These are phyloP conservation scores for Apodemus speciosus DNA, from an alignment of 2,113 vertebrate species.

Conservation along the genomic window DNA sequence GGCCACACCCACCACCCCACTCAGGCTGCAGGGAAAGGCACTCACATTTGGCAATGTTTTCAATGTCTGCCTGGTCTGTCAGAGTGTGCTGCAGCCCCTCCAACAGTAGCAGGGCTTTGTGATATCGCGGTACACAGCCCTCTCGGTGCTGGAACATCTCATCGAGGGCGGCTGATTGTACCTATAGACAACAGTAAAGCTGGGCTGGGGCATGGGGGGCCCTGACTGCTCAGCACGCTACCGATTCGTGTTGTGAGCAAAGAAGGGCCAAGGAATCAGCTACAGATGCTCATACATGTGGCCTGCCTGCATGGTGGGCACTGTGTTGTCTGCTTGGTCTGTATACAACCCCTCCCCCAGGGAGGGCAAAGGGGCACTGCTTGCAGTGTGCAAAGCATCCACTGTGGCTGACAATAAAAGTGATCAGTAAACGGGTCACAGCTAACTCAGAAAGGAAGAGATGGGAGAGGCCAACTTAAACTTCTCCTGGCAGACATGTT, in stretches of 20 bases:
- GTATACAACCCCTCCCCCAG: too few relatives aligned
- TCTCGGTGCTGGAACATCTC: constrained; percentile 95
- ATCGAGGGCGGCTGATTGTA: constrained; percentile 94
- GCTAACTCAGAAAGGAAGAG: neutral
- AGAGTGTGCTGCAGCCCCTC: constrained; percentile 93
- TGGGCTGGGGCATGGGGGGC: neutral
- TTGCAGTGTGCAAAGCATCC: neutral
- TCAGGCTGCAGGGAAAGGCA: fast-evolving
- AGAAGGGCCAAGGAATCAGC: too few relatives aligned
- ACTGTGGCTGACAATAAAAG: neutral
- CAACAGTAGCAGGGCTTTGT: constrained; percentile 94
- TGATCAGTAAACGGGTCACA: neutral
- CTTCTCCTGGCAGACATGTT: too few relatives aligned
- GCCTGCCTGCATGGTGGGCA: neutral
- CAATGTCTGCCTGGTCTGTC: constrained; percentile 89
- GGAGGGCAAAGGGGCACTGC: too few relatives aligned
- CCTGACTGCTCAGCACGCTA: neutral
- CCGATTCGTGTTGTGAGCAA: neutral
- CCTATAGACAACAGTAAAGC: constrained; percentile 81
- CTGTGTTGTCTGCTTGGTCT: neutral
- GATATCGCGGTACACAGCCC: constrained; percentile 92
- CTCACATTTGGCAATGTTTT: constrained; percentile 93
- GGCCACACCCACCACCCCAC: fast-evolving
- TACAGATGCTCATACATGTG: too few relatives aligned
- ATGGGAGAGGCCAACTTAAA: neutral